Conservation (phyloP, 2,113 vertebrate genomes). For the Cephalopterus ornatus region DNA sequence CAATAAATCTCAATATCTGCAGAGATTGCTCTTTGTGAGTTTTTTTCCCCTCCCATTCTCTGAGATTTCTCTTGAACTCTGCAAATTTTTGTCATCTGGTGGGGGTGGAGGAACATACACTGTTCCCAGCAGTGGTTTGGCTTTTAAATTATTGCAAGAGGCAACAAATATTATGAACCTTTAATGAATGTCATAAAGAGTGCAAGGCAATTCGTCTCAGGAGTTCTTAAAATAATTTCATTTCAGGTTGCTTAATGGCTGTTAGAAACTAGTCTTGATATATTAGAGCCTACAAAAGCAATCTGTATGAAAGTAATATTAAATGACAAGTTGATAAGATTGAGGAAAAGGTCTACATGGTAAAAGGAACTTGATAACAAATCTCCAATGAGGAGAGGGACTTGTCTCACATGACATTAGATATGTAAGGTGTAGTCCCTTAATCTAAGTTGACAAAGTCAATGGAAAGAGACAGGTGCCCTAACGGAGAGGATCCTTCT, state of each 20-base stretch:
- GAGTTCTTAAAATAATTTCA: slow-evolving; percentile 24
- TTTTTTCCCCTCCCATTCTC: background rate
- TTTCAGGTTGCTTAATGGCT: background rate
- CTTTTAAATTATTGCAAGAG: background rate
- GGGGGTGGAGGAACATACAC: background rate
- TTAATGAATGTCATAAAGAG: background rate
- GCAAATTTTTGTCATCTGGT: background rate
- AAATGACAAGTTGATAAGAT: background rate
- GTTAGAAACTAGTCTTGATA: background rate
- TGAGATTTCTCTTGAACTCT: background rate
- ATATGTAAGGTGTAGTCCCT: background rate
- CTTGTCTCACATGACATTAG: background rate
- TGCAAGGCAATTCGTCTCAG: background rate
- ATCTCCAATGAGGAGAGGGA: background rate
- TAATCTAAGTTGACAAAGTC: background rate
- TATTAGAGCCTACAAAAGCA: background rate
- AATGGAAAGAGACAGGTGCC: background rate
- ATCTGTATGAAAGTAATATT: background rate
- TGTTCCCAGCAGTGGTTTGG: background rate
- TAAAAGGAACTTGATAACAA: background rate
- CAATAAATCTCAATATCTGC: slow-evolving; percentile 2
- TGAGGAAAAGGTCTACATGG: background rate
- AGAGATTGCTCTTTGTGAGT: background rate
- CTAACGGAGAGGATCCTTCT: background rate
- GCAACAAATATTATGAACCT: background rate